Percentiles rank a stretch among this genome's conserved stretches.
Evolutionary conservation across 2,113 vertebrate genomes (phyloP).

Genomic region (Etheostoma spectabile): DNA sequence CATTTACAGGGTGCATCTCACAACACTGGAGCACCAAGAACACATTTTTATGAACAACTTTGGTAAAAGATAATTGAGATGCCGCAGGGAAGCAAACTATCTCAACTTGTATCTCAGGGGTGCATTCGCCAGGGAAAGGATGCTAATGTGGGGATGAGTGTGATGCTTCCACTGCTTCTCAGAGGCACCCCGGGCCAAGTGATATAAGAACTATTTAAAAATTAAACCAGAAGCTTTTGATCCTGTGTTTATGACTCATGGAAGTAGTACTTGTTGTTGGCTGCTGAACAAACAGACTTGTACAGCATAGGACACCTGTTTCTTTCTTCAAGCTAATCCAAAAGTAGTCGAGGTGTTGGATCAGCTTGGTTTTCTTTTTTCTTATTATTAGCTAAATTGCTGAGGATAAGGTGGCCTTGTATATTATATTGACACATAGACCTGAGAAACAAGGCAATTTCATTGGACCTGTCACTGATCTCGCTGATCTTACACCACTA

Average conservation of each 20-base stretch:
- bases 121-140: background rate
- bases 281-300: background rate
- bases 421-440: no score
- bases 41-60: background rate
- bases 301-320: background rate
- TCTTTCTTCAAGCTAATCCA: background rate
- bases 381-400: background rate
- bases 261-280: background rate
- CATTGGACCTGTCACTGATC: background rate
- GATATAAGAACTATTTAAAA: conserved; percentile 5
- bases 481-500: no score
- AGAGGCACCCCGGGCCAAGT: conserved; percentile 6
- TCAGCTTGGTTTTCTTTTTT: background rate
- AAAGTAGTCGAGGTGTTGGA: background rate
- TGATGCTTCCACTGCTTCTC: background rate
- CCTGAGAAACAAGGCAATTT: no score
- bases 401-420: background rate
- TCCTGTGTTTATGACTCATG: background rate
- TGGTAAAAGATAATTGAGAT: conserved; percentile 11
- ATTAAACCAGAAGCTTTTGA: conserved; percentile 9
- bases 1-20: background rate
- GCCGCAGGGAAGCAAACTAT: background rate
- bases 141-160: conserved; percentile 6
- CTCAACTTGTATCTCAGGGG: conserved; percentile 3
- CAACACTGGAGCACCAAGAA: background rate